Percentiles rank a stretch among this genome's conserved stretches.
Evolutionary conservation across 1,140 invertebrate genomes (phyloP).

Genomic region (Phortica variegata): DNA sequence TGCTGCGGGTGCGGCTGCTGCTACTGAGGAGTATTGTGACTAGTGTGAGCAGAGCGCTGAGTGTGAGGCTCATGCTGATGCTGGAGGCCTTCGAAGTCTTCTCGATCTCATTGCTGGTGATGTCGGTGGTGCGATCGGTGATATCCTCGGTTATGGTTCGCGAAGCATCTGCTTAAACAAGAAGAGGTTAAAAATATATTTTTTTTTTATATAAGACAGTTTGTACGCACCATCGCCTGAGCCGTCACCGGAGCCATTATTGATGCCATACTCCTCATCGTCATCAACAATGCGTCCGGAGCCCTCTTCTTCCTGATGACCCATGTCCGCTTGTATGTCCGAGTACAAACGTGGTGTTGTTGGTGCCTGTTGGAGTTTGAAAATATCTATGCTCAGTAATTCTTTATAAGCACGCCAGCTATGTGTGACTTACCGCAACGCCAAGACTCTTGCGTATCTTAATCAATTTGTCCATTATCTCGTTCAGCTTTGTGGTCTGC

Average conservation of each 20-base stretch:
- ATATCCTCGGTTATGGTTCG: constrained; percentile 31
- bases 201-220: constrained; percentile 1
- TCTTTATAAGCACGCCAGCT: neutral
- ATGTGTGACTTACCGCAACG: constrained; percentile 32
- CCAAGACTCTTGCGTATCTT: constrained; percentile 49
- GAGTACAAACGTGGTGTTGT: constrained; percentile 14
- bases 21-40: constrained; percentile 46
- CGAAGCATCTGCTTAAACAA: neutral
- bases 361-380: constrained; percentile 37
- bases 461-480: constrained; percentile 49
- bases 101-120: constrained; percentile 24
- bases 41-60: constrained; percentile 39
- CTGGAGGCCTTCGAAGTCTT: constrained; percentile 6
- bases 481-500: constrained; percentile 37
- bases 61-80: constrained; percentile 15
- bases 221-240: constrained; percentile 54
- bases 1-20: constrained; percentile 39
- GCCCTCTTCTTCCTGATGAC: constrained; percentile 46
- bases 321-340: constrained; percentile 55
- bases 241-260: constrained; percentile 48
- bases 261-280: constrained; percentile 46
- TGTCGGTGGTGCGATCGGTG: constrained; percentile 19
- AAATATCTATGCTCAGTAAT: neutral
- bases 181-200: neutral
- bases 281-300: constrained; percentile 35